These are phyloP conservation scores for Aphaenogaster rudis DNA, from an alignment of 1,140 invertebrate genomes.

Conservation along the genomic window DNA sequence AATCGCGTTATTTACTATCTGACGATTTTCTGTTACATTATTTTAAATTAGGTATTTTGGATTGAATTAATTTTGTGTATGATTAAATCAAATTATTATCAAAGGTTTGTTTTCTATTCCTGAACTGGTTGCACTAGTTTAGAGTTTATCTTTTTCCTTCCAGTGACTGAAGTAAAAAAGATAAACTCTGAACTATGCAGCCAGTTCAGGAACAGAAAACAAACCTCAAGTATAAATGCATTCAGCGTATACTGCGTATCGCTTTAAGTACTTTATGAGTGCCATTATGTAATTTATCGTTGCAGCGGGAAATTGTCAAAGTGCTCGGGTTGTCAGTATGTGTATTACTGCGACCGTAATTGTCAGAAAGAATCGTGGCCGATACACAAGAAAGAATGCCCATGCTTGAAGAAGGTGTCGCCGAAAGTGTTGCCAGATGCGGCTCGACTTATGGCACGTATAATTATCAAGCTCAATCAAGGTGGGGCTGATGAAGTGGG, in stretches of 20 bases:
- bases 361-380: conserved; percentile 93
- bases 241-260: background rate
- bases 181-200: too few relatives aligned
- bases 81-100: conserved; percentile 11
- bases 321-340: conserved; percentile 93
- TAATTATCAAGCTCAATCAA: conserved; percentile 91
- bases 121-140: too few relatives aligned
- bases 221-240: background rate
- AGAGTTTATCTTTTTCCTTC: too few relatives aligned
- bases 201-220: too few relatives aligned
- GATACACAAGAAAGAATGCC: conserved; percentile 93
- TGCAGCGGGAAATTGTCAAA: conserved; percentile 90
- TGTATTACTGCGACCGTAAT: conserved; percentile 91
- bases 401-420: conserved; percentile 89
- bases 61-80: conserved; percentile 36
- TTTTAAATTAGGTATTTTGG: conserved; percentile 1
- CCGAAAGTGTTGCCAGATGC: conserved; percentile 91
- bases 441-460: conserved; percentile 91
- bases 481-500: conserved; percentile 89
- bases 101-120: too few relatives aligned
- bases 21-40: conserved; percentile 44
- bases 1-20: conserved; percentile 38
- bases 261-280: background rate
- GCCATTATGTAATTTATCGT: conserved; percentile 42
- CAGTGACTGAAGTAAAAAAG: too few relatives aligned